phyloP scores from a whole-genome alignment of 2,888 invertebrate species.

The Papilio protenor region DNA sequence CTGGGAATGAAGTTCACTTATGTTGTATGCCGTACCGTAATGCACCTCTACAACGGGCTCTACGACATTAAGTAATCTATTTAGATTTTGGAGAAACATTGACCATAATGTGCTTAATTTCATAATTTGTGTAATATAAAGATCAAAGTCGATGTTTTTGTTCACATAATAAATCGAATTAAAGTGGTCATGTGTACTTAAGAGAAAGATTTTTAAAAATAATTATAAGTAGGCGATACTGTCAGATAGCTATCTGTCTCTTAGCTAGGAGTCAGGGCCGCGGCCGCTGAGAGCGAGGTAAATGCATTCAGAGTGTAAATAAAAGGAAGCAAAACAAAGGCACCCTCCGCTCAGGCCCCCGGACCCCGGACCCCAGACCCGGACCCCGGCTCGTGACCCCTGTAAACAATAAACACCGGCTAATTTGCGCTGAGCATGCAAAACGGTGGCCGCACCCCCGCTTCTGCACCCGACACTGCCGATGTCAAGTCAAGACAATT shows the following conservation, averaged over 20 bases:
- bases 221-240: background rate
- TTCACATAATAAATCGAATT: too few species aligned
- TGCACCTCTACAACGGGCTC: too few species aligned
- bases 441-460: slow-evolving; percentile 44
- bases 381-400: slow-evolving; percentile 41
- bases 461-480: background rate
- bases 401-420: slow-evolving; percentile 56
- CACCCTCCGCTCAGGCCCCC: slow-evolving; percentile 26
- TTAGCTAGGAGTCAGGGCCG: background rate
- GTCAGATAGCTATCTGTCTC: background rate
- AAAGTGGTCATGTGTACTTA: too few species aligned
- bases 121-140: too few species aligned
- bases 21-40: too few species aligned
- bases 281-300: background rate
- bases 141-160: too few species aligned
- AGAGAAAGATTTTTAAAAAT: background rate
- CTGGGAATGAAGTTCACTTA: background rate
- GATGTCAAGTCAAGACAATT: slow-evolving; percentile 13
- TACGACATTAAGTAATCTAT: too few species aligned
- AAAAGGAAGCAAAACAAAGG: slow-evolving; percentile 44
- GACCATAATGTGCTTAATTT: too few species aligned
- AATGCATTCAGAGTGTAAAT: slow-evolving; percentile 19
- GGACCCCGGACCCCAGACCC: background rate
- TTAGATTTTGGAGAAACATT: too few species aligned
- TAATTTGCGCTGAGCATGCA: slow-evolving; percentile 65